Percentiles rank a stretch among this genome's conserved stretches.
Evolutionary conservation across 2,888 invertebrate species (phyloP).

Genomic region (Heteropelma amictum): DNA sequence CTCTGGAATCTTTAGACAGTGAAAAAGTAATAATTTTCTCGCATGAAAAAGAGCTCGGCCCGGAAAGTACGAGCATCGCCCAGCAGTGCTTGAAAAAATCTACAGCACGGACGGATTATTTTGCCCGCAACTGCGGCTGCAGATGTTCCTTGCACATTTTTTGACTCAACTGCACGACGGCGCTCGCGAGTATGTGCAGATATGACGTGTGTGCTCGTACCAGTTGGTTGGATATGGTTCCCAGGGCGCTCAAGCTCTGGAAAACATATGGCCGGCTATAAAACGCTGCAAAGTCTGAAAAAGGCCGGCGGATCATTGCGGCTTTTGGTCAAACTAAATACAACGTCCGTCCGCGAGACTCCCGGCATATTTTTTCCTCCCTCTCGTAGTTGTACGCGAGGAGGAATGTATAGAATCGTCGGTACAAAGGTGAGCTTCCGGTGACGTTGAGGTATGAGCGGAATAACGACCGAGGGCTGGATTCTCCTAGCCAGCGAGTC

Average conservation of each 20-base stretch:
- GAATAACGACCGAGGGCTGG: too few species aligned
- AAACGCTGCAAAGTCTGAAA: constrained; percentile 38
- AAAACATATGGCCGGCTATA: constrained; percentile 48
- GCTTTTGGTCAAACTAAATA: constrained; percentile 33
- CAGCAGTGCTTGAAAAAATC: constrained; percentile 10
- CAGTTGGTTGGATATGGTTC: constrained; percentile 28
- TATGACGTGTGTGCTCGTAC: constrained; percentile 19
- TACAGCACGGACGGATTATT: constrained; percentile 9
- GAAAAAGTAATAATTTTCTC: constrained; percentile 42
- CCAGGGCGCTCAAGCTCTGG: constrained; percentile 36
- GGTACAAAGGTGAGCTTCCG: too few species aligned
- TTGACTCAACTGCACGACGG: constrained; percentile 16
- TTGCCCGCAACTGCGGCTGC: constrained; percentile 1
- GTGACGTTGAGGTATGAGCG: too few species aligned
- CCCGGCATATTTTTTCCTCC: too few species aligned
- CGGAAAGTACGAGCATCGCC: background rate
- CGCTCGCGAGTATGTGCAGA: background rate
- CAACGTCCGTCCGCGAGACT: too few species aligned
- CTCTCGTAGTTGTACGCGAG: background rate
- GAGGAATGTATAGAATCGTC: too few species aligned
- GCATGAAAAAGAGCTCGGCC: constrained; percentile 9
- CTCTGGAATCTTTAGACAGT: background rate
- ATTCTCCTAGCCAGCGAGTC: too few species aligned
- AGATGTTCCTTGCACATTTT: constrained; percentile 21
- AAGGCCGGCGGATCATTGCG: constrained; percentile 23